Evolutionary conservation across 2,888 invertebrate species (phyloP).

Genomic region (Drymonia ruficornis): DNA sequence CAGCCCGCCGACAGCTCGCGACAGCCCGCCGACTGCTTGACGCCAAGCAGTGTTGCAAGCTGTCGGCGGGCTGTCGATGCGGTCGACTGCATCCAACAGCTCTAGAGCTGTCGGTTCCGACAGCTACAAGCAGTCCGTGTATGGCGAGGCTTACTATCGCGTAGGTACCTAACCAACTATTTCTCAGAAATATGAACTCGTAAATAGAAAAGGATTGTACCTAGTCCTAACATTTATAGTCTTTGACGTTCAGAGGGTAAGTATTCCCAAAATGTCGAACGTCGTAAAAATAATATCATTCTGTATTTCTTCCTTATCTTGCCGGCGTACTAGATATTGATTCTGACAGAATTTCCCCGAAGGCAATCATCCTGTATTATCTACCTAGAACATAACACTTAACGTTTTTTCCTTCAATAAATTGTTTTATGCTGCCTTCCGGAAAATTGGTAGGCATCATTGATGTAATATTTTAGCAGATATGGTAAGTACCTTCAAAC

Average conservation of each 20-base stretch:
- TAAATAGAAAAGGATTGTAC: background rate
- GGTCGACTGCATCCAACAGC: no score
- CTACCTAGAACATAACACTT: constrained; percentile 25
- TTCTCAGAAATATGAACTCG: background rate
- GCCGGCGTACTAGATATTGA: constrained; percentile 38
- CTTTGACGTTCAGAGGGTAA: constrained; percentile 31
- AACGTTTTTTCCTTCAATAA: constrained; percentile 2
- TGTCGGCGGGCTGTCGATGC: no score
- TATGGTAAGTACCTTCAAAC: no score
- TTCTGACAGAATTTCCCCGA: constrained; percentile 41
- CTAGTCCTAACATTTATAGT: constrained; percentile 9
- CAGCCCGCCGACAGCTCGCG: no score
- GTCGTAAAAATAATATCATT: constrained; percentile 48
- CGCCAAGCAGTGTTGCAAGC: no score
- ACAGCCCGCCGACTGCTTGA: no score
- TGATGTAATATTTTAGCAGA: no score
- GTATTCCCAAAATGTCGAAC: constrained; percentile 42
- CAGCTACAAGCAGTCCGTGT: no score
- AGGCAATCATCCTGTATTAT: constrained; percentile 27
- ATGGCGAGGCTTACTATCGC: no score
- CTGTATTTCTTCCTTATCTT: constrained; percentile 44
- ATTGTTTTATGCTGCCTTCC: no score
- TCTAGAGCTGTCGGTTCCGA: no score
- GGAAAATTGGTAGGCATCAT: background rate
- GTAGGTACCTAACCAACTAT: no score